phyloP scores from a whole-genome alignment of 2,113 vertebrate genomes.

The Neogale vison region DNA sequence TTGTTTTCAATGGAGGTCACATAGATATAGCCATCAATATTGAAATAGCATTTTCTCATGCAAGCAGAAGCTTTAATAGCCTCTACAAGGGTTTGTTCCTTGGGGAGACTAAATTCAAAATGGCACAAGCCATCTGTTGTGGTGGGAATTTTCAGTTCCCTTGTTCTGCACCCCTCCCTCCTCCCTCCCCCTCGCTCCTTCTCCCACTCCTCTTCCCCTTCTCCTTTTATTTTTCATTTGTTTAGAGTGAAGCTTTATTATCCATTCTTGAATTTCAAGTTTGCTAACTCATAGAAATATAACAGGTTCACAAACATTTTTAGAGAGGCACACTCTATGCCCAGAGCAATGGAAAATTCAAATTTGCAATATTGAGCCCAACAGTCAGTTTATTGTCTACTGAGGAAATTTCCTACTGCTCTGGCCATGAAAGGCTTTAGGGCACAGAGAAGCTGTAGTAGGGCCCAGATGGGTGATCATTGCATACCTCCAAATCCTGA shows the following conservation, averaged over 20 bases:
- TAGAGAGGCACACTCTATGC: not conserved
- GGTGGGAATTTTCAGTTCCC: constrained; percentile 18
- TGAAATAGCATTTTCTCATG: constrained; percentile 53
- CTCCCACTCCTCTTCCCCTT: not conserved
- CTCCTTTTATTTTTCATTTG: not conserved
- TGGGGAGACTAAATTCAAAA: constrained; percentile 60
- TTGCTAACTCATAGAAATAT: constrained; percentile 61
- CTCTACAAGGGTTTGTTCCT: constrained; percentile 56
- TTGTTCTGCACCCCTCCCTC: not conserved
- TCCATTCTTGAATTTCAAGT: constrained; percentile 26
- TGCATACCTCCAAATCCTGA: not conserved
- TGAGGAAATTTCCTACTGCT: not conserved
- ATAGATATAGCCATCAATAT: constrained; percentile 30
- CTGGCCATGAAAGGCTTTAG: not conserved
- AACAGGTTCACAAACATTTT: not conserved
- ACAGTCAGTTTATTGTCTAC: not conserved
- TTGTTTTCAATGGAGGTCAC: constrained; percentile 63
- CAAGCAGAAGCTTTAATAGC: constrained; percentile 64
- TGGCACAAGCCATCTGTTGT: constrained; percentile 70
- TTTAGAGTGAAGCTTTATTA: not conserved
- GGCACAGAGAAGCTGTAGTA: not conserved
- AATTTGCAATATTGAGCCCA: not conserved
- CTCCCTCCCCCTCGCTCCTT: not conserved
- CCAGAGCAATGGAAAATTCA: not conserved
- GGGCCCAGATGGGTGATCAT: fast-evolving